Evolutionary conservation across 2,888 invertebrate genomes (phyloP).

Genomic region (Cantharis rufa): DNA sequence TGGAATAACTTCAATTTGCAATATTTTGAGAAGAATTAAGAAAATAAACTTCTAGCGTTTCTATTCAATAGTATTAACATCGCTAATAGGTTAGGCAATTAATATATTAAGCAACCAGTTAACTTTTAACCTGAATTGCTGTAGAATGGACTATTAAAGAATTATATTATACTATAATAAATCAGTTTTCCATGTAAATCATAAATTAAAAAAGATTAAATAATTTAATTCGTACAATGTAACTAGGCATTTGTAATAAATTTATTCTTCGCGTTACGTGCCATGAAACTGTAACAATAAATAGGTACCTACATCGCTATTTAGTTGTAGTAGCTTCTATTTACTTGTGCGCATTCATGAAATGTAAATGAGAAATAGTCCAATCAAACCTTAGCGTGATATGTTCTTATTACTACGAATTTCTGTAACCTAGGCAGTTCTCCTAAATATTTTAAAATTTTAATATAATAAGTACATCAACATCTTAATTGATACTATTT

Average conservation of each 20-base stretch:
- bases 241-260: background rate
- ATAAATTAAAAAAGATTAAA: background rate
- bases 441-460: too few species aligned
- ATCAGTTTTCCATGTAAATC: background rate
- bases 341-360: slow-evolving; percentile 5
- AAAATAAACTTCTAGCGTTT: too few species aligned
- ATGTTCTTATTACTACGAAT: slow-evolving; percentile 16
- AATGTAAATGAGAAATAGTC: slow-evolving; percentile 16
- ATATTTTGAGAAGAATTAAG: too few species aligned
- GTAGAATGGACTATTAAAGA: background rate
- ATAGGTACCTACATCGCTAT: background rate
- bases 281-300: background rate
- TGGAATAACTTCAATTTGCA: too few species aligned
- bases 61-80: too few species aligned
- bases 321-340: background rate
- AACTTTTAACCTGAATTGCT: background rate
- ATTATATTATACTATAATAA: background rate
- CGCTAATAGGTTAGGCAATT: too few species aligned
- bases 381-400: slow-evolving; percentile 18
- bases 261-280: background rate
- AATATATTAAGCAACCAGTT: too few species aligned
- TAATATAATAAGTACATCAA: too few species aligned
- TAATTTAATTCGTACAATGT: background rate
- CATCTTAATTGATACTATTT: too few species aligned
- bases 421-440: background rate